phyloP scores from a whole-genome alignment of 2,888 invertebrate genomes.

The Alsophila aescularia region DNA sequence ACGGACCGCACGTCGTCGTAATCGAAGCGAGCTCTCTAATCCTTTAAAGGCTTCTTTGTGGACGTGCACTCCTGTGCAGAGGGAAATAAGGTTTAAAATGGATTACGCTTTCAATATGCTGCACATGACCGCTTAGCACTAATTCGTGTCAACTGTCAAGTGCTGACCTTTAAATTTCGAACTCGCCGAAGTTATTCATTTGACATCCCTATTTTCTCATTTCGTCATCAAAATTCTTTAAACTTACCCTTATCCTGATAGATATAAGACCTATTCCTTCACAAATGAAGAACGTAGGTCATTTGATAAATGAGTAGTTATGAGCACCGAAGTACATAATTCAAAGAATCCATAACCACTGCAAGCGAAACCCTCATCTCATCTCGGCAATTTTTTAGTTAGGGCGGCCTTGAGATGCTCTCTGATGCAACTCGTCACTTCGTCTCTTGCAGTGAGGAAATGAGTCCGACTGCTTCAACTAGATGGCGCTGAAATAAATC shows the following conservation, averaged over 20 bases:
- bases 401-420: constrained; percentile 43
- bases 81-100: constrained; percentile 26
- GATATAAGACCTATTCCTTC: neutral
- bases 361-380: constrained; percentile 26
- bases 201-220: neutral
- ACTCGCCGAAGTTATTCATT: neutral
- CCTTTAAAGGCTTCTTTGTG: constrained; percentile 48
- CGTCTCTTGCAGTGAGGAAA: constrained; percentile 49
- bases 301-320: constrained; percentile 16
- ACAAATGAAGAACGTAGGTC: neutral
- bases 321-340: constrained; percentile 6
- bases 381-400: constrained; percentile 33
- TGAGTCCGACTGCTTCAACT: constrained; percentile 47
- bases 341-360: constrained; percentile 21
- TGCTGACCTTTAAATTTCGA: constrained; percentile 11
- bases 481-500: constrained; percentile 61
- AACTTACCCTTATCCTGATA: too few species aligned
- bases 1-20: constrained; percentile 56
- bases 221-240: neutral
- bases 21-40: constrained; percentile 52
- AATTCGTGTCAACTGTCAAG: constrained; percentile 28
- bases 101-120: constrained; percentile 25
- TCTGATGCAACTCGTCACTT: constrained; percentile 44
- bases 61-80: constrained; percentile 21
- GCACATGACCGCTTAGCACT: constrained; percentile 32